Percentiles rank a stretch among this genome's conserved stretches.
Evolutionary conservation across 1,140 invertebrate species (phyloP).

Genomic region (Myzus persicae): DNA sequence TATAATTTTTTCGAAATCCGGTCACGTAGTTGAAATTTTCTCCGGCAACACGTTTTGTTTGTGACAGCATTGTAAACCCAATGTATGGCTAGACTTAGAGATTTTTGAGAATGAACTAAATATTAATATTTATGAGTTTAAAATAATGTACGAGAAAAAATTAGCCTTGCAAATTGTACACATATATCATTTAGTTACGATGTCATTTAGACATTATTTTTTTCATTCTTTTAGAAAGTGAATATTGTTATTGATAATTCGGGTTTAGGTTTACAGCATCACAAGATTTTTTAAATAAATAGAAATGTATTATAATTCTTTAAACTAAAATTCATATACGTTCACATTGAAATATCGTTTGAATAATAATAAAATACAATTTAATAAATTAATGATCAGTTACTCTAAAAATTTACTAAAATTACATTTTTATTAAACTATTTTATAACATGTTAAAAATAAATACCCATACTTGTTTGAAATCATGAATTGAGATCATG

Average conservation of each 20-base stretch:
- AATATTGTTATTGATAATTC: background rate
- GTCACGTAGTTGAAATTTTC: constrained; percentile 38
- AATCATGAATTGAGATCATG: too few relatives aligned
- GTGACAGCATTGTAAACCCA: constrained; percentile 23
- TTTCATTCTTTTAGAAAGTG: background rate
- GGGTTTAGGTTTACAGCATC: background rate
- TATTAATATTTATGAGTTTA: constrained; percentile 33
- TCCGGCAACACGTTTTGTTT: constrained; percentile 61
- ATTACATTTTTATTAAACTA: too few relatives aligned
- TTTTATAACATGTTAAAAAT: too few relatives aligned
- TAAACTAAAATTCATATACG: too few relatives aligned
- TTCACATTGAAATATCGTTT: background rate
- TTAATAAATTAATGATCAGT: background rate
- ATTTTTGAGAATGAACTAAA: constrained; percentile 11
- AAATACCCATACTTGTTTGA: too few relatives aligned
- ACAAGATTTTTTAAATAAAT: background rate
- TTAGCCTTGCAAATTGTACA: background rate
- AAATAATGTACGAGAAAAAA: background rate
- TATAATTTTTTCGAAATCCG: constrained; percentile 60
- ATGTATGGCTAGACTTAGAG: background rate
- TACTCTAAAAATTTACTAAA: background rate
- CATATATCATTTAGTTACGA: background rate
- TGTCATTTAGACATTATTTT: background rate
- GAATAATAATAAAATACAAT: background rate
- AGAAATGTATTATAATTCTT: background rate